Base-by-base conservation (phyloP, 92 coral and sea anemone species). In the Chrysogorgia sp. region DNA sequence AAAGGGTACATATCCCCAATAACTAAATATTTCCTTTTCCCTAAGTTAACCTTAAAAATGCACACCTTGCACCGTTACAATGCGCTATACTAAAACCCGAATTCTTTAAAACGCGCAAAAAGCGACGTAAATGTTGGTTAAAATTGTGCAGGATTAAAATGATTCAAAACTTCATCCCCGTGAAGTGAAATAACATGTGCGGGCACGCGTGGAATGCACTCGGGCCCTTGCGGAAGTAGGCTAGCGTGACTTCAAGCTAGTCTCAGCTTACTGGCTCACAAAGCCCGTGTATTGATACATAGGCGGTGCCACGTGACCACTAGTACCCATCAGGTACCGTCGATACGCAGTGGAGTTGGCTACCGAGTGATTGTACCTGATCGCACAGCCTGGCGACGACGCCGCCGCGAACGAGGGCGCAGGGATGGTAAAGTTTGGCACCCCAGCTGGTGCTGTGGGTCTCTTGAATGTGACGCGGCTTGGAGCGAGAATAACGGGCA, bases 351-450 rank as follows among this genome's bases (percentile, higher is more conserved):
- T 72, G 13, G 35, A 17, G 35, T 72, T 53, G 32, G 50, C 49
- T 41, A 40, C 65, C 15, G 65, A 40, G 13, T 72, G 79, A 26
- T 19, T 34, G 34, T 72, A 58, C 49, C 79, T 34, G 43, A 72
- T 72, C n/a, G 64, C 58, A 15, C 32, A 12, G 3, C 19, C 52
- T 9, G 79, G 79, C 47, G 79, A 35, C 7, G 79, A 29, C 1
- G 79, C 6, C 2, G 75, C 29, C 17, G 55, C 17, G 25, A 56
- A 72, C 34, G 79, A 19, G 7, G 65, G 64, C 2, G 48, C 52
- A 17, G 79, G 79, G n/a, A 72, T 72, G 12, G 79, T 58, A 41
- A 49, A 72, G 58, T 72, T 72, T 22, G 79, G 52, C 33, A 72
- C 30, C 31, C 17, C 34, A 57, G 63, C 43, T 37, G 63, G 79